These are phyloP conservation scores for Chionoecetes opilio DNA, from an alignment of 1,140 invertebrate species.

Conservation along the genomic window DNA sequence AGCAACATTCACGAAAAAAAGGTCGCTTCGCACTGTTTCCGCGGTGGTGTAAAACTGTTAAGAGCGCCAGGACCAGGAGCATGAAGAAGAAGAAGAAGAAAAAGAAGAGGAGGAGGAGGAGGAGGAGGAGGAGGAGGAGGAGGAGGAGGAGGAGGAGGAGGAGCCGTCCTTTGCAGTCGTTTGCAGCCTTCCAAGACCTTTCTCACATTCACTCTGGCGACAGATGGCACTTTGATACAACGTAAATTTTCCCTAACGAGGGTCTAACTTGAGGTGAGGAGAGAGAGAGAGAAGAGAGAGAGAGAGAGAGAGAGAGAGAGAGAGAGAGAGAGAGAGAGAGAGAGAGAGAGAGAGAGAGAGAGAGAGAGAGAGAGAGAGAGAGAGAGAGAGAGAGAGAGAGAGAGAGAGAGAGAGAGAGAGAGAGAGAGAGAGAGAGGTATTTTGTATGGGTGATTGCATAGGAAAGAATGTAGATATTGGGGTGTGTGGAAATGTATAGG, in stretches of 20 bases:
- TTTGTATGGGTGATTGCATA: not conserved
- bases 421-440: conserved; percentile 8
- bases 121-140: not conserved
- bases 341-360: conserved; percentile 17
- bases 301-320: not conserved
- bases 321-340: conserved; percentile 35
- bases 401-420: conserved; percentile 15
- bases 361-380: not conserved
- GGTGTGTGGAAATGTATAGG: not conserved
- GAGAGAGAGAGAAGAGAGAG: not conserved
- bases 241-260: conserved; percentile 35
- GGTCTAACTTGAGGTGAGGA: not conserved
- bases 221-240: conserved; percentile 43
- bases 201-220: conserved; percentile 14
- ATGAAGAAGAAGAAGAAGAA: not conserved
- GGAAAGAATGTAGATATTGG: not conserved
- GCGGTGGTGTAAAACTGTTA: not conserved
- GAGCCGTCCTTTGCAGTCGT: not conserved
- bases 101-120: not conserved
- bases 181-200: not conserved
- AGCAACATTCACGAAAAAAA: not conserved
- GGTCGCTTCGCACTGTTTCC: not conserved
- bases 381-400: not conserved
- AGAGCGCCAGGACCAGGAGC: too few species aligned
- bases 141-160: not conserved